phyloP scores from a whole-genome alignment of 2,888 invertebrate genomes.

The Plagodis pulveraria region DNA sequence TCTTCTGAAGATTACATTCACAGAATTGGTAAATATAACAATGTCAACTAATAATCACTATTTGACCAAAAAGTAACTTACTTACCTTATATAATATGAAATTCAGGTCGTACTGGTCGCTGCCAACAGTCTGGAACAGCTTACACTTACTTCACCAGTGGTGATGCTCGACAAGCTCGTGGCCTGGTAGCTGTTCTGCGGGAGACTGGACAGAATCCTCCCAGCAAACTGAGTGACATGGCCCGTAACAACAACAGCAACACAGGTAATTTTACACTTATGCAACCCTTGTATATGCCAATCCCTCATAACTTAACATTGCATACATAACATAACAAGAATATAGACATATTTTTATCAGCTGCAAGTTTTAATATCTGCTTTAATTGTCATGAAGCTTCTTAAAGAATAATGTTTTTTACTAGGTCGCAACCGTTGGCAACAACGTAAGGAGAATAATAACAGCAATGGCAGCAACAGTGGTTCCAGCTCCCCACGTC shows the following conservation, averaged over 20 bases:
- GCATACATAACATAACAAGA: too few species aligned
- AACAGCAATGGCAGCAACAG: constrained; percentile 68
- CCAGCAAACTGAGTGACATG: constrained; percentile 91
- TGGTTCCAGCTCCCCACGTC: constrained; percentile 78
- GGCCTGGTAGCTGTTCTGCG: constrained; percentile 95
- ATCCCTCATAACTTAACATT: too few species aligned
- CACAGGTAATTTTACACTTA: constrained; percentile 56
- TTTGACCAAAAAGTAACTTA: too few species aligned
- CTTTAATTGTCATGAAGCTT: neutral
- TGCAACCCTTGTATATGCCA: too few species aligned
- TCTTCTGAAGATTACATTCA: constrained; percentile 99
- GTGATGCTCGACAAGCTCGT: constrained; percentile 95
- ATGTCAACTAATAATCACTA: too few species aligned
- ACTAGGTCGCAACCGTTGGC: constrained; percentile 86
- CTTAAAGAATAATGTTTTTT: neutral
- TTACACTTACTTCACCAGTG: constrained; percentile 97
- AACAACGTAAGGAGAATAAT: constrained; percentile 84
- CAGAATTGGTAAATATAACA: constrained; percentile 88
- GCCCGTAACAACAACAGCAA: constrained; percentile 84
- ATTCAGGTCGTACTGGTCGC: constrained; percentile 92
- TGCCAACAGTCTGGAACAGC: constrained; percentile 97
- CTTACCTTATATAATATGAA: too few species aligned
- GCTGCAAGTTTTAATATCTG: too few species aligned
- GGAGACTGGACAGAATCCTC: constrained; percentile 96
- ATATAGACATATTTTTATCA: too few species aligned